phyloP scores from a whole-genome alignment of 1,140 invertebrate genomes.

The Cydia splendana region DNA sequence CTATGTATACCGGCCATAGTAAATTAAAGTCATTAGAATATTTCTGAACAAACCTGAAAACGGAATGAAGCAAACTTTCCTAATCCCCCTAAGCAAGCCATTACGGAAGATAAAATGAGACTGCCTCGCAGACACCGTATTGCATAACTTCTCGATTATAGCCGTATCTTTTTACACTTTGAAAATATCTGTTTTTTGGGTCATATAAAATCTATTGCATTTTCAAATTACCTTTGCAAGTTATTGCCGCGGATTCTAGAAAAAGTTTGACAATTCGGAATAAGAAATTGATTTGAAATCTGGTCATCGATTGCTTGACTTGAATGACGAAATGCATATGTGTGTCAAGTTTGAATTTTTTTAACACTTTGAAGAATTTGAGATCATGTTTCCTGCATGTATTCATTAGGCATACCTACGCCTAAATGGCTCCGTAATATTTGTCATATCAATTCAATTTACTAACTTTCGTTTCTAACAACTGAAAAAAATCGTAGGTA shows the following conservation, averaged over 20 bases:
- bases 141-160: constrained; percentile 14
- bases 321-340: no score
- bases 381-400: not conserved
- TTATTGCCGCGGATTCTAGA: not conserved
- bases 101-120: constrained; percentile 27
- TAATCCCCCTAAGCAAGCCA: constrained; percentile 29
- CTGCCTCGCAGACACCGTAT: not conserved
- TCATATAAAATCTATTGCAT: no score
- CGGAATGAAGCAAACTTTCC: constrained; percentile 27
- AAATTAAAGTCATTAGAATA: not conserved
- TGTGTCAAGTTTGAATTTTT: no score
- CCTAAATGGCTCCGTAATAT: no score
- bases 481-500: not conserved
- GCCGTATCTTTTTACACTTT: not conserved
- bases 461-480: no score
- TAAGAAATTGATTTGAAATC: no score
- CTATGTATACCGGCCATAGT: no score
- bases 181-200: not conserved
- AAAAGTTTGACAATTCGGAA: no score
- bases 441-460: no score
- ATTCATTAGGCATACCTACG: not conserved
- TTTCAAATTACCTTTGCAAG: not conserved
- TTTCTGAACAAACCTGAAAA: constrained; percentile 11
- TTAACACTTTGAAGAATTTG: not conserved
- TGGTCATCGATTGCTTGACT: no score